These are phyloP conservation scores for Umimayanthus kanabou DNA, from an alignment of 92 coral and sea anemone species.

Conservation along the genomic window DNA sequence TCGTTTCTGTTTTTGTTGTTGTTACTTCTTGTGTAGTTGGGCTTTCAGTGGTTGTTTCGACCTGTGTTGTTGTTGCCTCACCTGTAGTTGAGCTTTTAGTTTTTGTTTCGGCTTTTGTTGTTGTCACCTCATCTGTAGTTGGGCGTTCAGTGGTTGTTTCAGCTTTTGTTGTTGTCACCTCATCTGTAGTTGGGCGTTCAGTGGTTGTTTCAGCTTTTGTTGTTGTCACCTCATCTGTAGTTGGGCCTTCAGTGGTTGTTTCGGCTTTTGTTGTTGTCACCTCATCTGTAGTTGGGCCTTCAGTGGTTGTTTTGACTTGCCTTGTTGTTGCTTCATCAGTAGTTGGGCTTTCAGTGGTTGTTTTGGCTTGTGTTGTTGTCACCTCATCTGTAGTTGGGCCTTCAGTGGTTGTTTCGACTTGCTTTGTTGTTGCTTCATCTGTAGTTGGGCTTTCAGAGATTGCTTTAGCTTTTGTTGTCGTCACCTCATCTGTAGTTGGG, in stretches of 20 bases:
- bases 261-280: background rate
- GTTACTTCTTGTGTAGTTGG: background rate
- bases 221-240: background rate
- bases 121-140: no score
- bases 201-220: background rate
- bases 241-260: background rate
- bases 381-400: background rate
- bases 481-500: background rate
- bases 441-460: background rate
- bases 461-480: background rate
- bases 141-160: background rate
- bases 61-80: no score
- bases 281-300: background rate
- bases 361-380: background rate
- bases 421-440: background rate
- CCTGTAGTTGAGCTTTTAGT: background rate
- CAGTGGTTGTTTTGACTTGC: background rate
- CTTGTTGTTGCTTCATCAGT: no score
- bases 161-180: background rate
- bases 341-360: no score
- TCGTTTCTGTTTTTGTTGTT: background rate
- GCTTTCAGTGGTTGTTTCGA: no score
- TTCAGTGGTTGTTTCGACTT: slow-evolving; percentile 1
- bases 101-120: no score
- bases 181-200: background rate